These are phyloP conservation scores for Euclidia mi DNA, from an alignment of 2,888 invertebrate genomes.

Conservation along the genomic window DNA sequence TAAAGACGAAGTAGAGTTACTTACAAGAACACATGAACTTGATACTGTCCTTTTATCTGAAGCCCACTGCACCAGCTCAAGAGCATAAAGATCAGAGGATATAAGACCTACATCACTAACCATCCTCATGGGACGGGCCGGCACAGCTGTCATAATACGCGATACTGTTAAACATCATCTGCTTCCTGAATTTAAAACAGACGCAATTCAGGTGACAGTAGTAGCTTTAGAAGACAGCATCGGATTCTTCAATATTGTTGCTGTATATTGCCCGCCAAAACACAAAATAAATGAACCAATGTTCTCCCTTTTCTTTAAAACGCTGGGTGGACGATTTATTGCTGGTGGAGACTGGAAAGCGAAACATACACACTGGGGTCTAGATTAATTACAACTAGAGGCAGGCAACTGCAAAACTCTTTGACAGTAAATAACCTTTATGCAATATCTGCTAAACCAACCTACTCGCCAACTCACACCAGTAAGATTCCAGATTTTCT, in stretches of 20 bases:
- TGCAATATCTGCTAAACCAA: constrained; percentile 43
- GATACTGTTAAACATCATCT: constrained; percentile 24
- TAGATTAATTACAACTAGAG: no score
- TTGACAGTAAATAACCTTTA: no score
- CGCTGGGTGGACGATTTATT: constrained; percentile 21
- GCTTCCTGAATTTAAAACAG: not conserved
- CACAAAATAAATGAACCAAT: constrained; percentile 22
- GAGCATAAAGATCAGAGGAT: not conserved
- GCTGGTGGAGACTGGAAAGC: constrained; percentile 39
- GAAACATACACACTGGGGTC: no score
- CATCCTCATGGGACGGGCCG: constrained; percentile 37
- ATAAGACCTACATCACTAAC: constrained; percentile 8
- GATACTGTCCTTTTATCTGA: constrained; percentile 38
- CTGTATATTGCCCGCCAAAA: constrained; percentile 44
- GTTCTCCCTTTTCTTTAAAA: constrained; percentile 9
- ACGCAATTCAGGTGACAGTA: constrained; percentile 34
- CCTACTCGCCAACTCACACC: constrained; percentile 30
- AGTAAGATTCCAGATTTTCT: constrained; percentile 38
- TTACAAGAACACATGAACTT: constrained; percentile 5
- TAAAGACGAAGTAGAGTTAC: constrained; percentile 15
- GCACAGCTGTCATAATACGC: constrained; percentile 29
- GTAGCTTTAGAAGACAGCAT: constrained; percentile 16
- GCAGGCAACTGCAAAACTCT: no score
- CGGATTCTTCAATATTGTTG: constrained; percentile 20
- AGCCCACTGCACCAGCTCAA: constrained; percentile 4